These are phyloP conservation scores for Lasioglossum malachurum DNA, from an alignment of 2,888 invertebrate genomes.

Conservation along the genomic window DNA sequence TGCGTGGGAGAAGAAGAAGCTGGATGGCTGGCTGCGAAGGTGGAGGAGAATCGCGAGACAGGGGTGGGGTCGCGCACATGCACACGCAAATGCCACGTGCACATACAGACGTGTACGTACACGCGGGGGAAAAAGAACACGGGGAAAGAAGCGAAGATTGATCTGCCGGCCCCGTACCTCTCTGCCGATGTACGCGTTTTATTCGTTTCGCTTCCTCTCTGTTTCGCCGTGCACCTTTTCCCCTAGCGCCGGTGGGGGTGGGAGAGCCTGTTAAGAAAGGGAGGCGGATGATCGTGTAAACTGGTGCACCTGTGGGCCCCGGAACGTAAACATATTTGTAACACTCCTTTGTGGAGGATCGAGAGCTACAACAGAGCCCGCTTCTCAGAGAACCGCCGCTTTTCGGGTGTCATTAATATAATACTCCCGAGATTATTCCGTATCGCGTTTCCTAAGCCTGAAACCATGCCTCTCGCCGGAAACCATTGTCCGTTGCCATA, in stretches of 20 bases:
- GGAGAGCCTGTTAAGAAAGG: conserved; percentile 44
- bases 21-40: conserved; percentile 67
- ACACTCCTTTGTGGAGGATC: conserved; percentile 25
- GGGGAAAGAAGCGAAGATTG: conserved; percentile 69
- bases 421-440: conserved; percentile 12
- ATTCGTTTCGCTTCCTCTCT: conserved; percentile 60
- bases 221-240: conserved; percentile 29
- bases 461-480: no score
- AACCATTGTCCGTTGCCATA: neutral
- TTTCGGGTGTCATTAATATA: conserved; percentile 36
- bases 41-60: conserved; percentile 48
- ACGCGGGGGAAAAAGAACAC: conserved; percentile 20
- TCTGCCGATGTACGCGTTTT: conserved; percentile 68
- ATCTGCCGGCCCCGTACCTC: conserved; percentile 68
- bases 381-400: conserved; percentile 9
- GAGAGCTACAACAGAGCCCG: neutral
- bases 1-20: conserved; percentile 69
- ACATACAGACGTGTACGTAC: neutral
- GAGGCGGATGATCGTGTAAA: conserved; percentile 69
- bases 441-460: neutral
- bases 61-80: conserved; percentile 47
- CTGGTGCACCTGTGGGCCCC: conserved; percentile 63
- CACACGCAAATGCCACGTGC: conserved; percentile 5
- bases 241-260: neutral
- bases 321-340: conserved; percentile 65